Conservation (phyloP, 2,113 vertebrate species). For the Anolis sagrei region DNA sequence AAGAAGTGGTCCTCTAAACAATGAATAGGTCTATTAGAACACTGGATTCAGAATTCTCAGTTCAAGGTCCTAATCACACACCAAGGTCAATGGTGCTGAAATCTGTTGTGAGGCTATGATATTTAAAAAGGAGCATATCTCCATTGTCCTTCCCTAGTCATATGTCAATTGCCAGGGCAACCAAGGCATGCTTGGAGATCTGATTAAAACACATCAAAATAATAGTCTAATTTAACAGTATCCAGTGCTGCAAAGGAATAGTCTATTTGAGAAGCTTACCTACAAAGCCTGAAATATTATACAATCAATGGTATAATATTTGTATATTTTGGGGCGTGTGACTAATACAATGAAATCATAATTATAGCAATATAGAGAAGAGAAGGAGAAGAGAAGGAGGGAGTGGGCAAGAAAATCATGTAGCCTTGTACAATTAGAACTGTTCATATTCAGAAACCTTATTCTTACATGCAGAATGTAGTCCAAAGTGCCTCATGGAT, state of each 20-base stretch:
- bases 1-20: too few relatives aligned
- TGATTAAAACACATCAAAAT: not conserved
- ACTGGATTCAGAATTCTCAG: too few relatives aligned
- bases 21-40: too few relatives aligned
- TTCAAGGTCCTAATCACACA: too few relatives aligned
- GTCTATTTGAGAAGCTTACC: not conserved
- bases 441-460: not conserved
- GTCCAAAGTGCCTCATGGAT: fast-evolving
- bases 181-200: not conserved
- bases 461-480: not conserved
- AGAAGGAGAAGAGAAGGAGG: too few relatives aligned
- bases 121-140: not conserved
- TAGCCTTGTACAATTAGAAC: not conserved
- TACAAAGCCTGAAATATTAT: too few relatives aligned
- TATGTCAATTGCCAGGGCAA: not conserved
- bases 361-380: not conserved
- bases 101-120: too few relatives aligned
- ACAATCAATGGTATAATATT: too few relatives aligned
- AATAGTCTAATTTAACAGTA: not conserved
- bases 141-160: not conserved
- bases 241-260: not conserved
- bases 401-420: not conserved
- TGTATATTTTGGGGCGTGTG: not conserved
- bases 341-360: not conserved
- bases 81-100: too few relatives aligned